Base-by-base conservation (phyloP, 2,888 invertebrate species). In the Mesorhabditis sp. region DNA sequence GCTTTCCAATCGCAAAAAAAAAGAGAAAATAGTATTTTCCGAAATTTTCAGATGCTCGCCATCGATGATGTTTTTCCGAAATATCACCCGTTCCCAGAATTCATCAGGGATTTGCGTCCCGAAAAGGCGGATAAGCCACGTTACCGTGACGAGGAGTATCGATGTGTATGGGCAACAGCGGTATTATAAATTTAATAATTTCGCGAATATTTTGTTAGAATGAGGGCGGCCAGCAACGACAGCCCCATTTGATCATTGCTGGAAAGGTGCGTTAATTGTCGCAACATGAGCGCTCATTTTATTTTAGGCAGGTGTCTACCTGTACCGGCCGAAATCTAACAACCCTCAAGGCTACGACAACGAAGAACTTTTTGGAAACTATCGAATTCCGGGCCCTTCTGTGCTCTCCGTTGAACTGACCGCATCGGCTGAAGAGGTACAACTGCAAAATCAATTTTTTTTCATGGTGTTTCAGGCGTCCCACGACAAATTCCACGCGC, bases 81-180 rank as follows among this genome's bases (percentile, higher is more conserved):
- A 43, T 62, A 62, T 13, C 6, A 15, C 62, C 42, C 28, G 4
- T 41, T 65, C 43, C 5, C 43, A 42, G 65, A n/a, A 42, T 65
- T 65, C 28, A 28, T 65, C 5, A 28, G 28, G 44, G 62, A 68
- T 65, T 58, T 43, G 13, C 42, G 58, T 5, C 50, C 68, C n/a
- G 68, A 43, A 45, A 44, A 70, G 63, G 42, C 42, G 28, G 44
- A 15, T 7, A 28, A 66, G 62, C 42, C 28, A 44, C 4, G 6
- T 67, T 41, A 10, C 7, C 41, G 67, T 41, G 63, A 67, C 70
- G 44, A 65, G 43, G 65, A 65, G 44, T 7, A 41, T 65, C n/a
- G 41, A 13, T 62, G 63, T 28, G n/a, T 7, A 2, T 7, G 63
- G 63, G 63, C 10, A 7, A 28, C n/a, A 7, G 28, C 6, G 63